A percentile compares a stretch with the other conserved stretches of the same genome.
These are phyloP conservation scores for Lepus timidus DNA, from an alignment of 2,113 vertebrate genomes.

Conservation along the genomic window DNA sequence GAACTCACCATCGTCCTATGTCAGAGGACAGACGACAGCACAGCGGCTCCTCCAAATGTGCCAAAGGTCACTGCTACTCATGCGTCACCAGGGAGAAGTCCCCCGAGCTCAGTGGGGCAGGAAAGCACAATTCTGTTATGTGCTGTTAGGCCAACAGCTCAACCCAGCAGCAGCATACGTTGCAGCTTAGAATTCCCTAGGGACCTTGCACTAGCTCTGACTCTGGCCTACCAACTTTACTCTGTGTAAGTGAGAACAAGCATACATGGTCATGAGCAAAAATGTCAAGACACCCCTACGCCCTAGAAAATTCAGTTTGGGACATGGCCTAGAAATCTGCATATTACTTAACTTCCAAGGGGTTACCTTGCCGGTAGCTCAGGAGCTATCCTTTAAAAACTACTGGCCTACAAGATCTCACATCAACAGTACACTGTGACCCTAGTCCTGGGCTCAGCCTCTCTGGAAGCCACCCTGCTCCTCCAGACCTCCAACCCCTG, in stretches of 20 bases:
- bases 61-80: not conserved
- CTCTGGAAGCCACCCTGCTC: not conserved
- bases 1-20: not conserved
- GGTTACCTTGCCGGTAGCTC: not conserved
- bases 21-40: not conserved
- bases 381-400: not conserved
- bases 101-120: not conserved
- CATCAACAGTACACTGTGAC: no score
- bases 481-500: no score
- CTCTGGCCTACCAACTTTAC: not conserved
- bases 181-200: not conserved
- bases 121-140: rapidly evolving
- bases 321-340: not conserved
- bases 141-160: no score
- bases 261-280: not conserved
- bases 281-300: not conserved
- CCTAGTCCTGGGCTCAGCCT: no score
- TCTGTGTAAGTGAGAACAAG: not conserved
- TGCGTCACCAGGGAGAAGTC: not conserved
- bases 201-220: not conserved
- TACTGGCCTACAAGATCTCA: not conserved
- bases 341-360: not conserved
- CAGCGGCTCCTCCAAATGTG: not conserved
- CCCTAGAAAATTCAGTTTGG: not conserved
- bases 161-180: rapidly evolving